These are phyloP conservation scores for Rattus norvegicus DNA, from an alignment of 2,113 vertebrate genomes.

Conservation along the genomic window GRCr8 NC_086033.1:12356501-12357000, in stretches of 20 bases:
- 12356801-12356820: not conserved
- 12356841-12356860: not conserved
- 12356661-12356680: not conserved
- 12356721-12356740: not conserved
- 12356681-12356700: not conserved
- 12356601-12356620: not conserved
- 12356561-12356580: not conserved
- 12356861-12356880: not conserved
- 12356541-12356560: not conserved
- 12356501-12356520: not conserved
- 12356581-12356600: not conserved
- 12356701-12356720: not conserved
- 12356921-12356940: not conserved
- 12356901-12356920: not conserved
- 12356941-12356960: too few relatives aligned
- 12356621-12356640: not conserved
- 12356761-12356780: not conserved
- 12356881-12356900: not conserved
- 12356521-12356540: not conserved
- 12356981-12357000: not conserved
- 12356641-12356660: not conserved
- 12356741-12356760: not conserved
- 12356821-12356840: not conserved
- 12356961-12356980: not conserved
- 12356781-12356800: not conserved